Evolutionary conservation across 1,140 invertebrate genomes (phyloP), one percentile per base, ranked within the genome.

Genomic region (Acarapis woodi): DNA sequence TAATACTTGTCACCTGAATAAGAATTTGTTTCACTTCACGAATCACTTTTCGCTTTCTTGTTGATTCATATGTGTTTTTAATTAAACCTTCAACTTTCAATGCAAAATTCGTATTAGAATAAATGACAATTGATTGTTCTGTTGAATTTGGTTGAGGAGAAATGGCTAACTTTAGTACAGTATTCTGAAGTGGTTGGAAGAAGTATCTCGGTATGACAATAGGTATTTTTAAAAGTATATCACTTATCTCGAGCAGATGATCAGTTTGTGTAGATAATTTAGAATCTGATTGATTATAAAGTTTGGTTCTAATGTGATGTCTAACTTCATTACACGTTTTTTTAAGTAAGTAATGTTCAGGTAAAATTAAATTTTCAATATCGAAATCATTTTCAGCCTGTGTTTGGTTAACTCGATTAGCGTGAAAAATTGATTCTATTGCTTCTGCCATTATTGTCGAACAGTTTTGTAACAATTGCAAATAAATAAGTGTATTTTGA

Each of bases 51-150:
- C n/a, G n/a, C 35, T 15, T 3, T 28, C n/a, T n/a, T 14, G 37
- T 4, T 20, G 38, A n/a, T 5, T 16, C 10, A 12, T n/a, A n/a
- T n/a, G n/a, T 35, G 10, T 10, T n/a, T n/a, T n/a, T n/a, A 3
- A 82, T 63, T 9, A 83, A 73, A 6, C 78, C 78, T 54, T 83
- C 78, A 1, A 83, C 71, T 57, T 78, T 79, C 1, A 83, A 59
- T 2, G 74, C 71, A 15, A 83, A 57, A 40, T 76, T 68, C 35
- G 70, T 72, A 28, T 73, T 72, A 20, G 66, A 64, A 23, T 70
- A 67, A 3, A 78, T 66, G 22, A 66, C 38, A n/a, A 42, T 64
- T 0, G 70, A 70, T 46, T 80, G 75, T 1, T 70, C 70, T 18
- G 66, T 58, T 22, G 67, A 65, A 43, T 71, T 57, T 0, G 76